phyloP scores from a whole-genome alignment of 2,113 vertebrate genomes.

The Chaetura pelagica region DNA sequence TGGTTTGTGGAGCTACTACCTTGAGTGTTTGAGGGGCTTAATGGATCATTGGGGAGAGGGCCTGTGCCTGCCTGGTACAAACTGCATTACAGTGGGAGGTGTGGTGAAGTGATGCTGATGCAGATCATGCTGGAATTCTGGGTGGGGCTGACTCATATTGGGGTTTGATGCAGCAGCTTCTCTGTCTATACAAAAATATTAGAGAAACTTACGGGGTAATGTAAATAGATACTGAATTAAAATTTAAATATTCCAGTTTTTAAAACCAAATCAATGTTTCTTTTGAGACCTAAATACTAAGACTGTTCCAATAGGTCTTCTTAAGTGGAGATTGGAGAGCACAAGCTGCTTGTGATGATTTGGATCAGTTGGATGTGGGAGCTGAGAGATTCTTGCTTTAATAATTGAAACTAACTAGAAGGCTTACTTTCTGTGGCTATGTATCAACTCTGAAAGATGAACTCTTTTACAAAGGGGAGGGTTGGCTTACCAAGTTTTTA shows the following conservation, averaged over 20 bases:
- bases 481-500: not conserved
- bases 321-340: not conserved
- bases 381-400: not conserved
- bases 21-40: not conserved
- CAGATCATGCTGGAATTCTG: not conserved
- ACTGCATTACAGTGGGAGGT: not conserved
- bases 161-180: not conserved
- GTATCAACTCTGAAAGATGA: not conserved
- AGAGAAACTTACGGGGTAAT: not conserved
- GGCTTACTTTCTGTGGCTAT: not conserved
- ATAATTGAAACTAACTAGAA: not conserved
- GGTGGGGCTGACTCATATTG: not conserved
- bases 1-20: rapidly evolving
- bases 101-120: not conserved
- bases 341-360: not conserved
- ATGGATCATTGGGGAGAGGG: not conserved
- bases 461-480: not conserved
- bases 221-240: not conserved
- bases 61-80: not conserved
- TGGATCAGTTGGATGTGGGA: not conserved
- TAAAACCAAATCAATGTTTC: not conserved
- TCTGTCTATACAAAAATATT: not conserved
- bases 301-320: not conserved
- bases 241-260: not conserved
- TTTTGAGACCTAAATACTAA: not conserved